phyloP scores from a whole-genome alignment of 1,140 invertebrate genomes.

The Agrilus planipennis region DNA sequence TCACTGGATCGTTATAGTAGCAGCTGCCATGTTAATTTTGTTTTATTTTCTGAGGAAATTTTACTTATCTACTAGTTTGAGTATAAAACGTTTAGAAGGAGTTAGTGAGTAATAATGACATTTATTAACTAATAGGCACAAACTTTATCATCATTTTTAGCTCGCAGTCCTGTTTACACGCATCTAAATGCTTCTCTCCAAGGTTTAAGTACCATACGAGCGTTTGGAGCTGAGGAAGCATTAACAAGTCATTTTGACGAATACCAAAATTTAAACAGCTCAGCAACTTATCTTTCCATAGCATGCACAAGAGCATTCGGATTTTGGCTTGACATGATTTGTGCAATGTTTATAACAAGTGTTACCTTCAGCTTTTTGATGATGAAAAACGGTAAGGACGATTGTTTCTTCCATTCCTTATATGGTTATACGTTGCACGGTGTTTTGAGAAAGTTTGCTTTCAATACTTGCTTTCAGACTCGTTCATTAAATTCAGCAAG shows the following conservation, averaged over 20 bases:
- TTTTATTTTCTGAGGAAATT: constrained; percentile 10
- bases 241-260: constrained; percentile 71
- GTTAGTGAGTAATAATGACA: constrained; percentile 13
- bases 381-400: constrained; percentile 40
- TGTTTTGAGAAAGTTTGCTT: too few species aligned
- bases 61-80: constrained; percentile 11
- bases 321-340: constrained; percentile 65
- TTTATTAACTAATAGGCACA: neutral
- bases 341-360: constrained; percentile 56
- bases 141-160: constrained; percentile 30
- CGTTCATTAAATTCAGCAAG: too few species aligned
- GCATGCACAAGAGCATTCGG: constrained; percentile 54
- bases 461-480: too few species aligned
- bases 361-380: constrained; percentile 60
- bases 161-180: constrained; percentile 70
- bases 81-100: constrained; percentile 13
- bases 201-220: constrained; percentile 80
- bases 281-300: constrained; percentile 51
- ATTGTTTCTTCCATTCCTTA: neutral
- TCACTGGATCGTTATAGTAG: constrained; percentile 44
- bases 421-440: too few species aligned
- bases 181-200: constrained; percentile 80
- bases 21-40: constrained; percentile 3
- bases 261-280: constrained; percentile 61
- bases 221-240: constrained; percentile 64